Conservation (phyloP, 2,113 vertebrate species). For the Epinephelus moara region DNA sequence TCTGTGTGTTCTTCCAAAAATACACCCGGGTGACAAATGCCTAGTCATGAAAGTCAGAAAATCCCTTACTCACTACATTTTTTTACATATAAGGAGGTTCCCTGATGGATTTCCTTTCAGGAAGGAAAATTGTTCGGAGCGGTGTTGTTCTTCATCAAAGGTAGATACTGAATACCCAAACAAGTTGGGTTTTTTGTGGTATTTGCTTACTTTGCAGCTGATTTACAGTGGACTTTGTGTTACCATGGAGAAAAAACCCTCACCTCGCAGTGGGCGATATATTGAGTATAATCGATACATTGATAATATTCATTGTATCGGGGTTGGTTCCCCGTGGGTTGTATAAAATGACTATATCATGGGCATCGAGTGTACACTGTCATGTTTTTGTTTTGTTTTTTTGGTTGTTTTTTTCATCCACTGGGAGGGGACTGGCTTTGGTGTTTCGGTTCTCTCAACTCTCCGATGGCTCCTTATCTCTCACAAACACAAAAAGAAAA, state of each 20-base stretch:
- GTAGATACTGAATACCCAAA: neutral
- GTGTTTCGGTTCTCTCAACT: too few species aligned
- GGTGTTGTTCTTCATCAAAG: conserved; percentile 13
- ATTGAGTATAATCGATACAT: too few species aligned
- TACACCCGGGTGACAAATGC: conserved; percentile 57
- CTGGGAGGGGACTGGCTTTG: too few species aligned
- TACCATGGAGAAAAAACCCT: neutral
- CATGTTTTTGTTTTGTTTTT: too few species aligned
- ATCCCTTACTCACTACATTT: conserved; percentile 36
- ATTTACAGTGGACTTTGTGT: conserved; percentile 14
- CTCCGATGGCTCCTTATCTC: too few species aligned
- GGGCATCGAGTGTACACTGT: too few species aligned
- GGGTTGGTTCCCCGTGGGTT: too few species aligned
- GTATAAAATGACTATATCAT: too few species aligned
- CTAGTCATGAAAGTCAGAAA: conserved; percentile 60
- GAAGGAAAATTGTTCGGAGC: conserved; percentile 13
- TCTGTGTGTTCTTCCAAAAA: conserved; percentile 52
- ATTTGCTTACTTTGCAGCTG: conserved; percentile 18
- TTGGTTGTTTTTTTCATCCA: too few species aligned
- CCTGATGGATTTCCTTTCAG: conserved; percentile 44
- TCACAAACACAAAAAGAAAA: too few species aligned
- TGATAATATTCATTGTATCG: too few species aligned
- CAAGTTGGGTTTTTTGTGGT: neutral
- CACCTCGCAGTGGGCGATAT: neutral
- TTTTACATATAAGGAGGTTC: conserved; percentile 31